phyloP scores from a whole-genome alignment of 2,113 vertebrate genomes.

The Cyphomyrus discorhynchus region DNA sequence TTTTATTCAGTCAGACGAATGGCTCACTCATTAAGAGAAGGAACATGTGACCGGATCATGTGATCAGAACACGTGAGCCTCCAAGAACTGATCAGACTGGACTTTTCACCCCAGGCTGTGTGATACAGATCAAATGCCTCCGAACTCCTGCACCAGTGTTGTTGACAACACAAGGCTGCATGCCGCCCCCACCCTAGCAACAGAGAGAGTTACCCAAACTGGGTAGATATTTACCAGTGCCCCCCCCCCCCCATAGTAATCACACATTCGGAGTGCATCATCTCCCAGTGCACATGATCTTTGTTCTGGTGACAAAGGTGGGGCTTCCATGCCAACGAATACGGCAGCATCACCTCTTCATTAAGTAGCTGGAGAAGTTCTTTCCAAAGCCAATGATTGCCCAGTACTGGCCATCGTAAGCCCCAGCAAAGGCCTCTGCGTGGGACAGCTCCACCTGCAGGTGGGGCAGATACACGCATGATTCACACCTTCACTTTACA shows the following conservation, averaged over 20 bases:
- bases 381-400: slow-evolving; percentile 59
- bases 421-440: slow-evolving; percentile 55
- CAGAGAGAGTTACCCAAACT: background rate
- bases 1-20: background rate
- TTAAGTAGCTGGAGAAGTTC: slow-evolving; percentile 65
- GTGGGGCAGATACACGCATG: background rate
- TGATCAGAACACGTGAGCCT: background rate
- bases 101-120: slow-evolving; percentile 30
- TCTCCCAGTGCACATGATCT: background rate
- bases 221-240: too few species aligned
- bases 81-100: slow-evolving; percentile 46
- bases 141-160: background rate
- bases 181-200: background rate
- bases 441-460: slow-evolving; percentile 55
- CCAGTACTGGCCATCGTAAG: slow-evolving; percentile 63
- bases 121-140: slow-evolving; percentile 7
- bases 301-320: background rate
- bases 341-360: slow-evolving; percentile 50
- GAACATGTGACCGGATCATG: background rate
- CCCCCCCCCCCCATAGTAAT: background rate
- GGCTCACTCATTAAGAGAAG: background rate
- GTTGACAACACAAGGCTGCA: background rate
- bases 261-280: background rate
- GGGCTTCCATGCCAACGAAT: background rate
- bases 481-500: background rate